Percentiles rank a stretch among this genome's conserved stretches.
phyloP scores from a whole-genome alignment of 2,113 vertebrate genomes.

The Salvelinus namaycush region DNA sequence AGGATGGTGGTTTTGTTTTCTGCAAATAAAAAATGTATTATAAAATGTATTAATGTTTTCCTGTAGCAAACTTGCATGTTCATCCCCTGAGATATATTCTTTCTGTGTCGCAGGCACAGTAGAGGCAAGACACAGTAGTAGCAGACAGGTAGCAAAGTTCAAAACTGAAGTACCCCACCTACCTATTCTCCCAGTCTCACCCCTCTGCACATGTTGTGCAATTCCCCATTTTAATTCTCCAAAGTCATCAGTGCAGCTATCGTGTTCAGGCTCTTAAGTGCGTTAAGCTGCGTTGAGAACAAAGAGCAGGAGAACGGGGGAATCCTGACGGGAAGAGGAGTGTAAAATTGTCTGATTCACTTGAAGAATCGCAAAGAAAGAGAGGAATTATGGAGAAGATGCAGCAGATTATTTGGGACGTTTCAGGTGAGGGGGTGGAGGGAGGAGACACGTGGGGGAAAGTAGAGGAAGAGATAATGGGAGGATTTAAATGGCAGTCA shows the following conservation, averaged over 20 bases:
- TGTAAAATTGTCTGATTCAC: conserved; percentile 64
- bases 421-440: conserved; percentile 17
- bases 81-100: no score
- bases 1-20: not conserved
- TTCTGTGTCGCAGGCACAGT: not conserved
- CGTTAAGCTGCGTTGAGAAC: conserved; percentile 50
- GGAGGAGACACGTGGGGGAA: not conserved
- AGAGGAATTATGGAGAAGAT: conserved; percentile 53
- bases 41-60: not conserved
- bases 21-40: not conserved
- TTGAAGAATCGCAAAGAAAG: conserved; percentile 56
- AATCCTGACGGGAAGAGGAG: conserved; percentile 45
- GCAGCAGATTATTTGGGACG: conserved; percentile 40
- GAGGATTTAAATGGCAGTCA: conserved; percentile 24
- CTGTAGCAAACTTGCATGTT: not conserved
- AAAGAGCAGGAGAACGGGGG: conserved; percentile 41
- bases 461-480: conserved; percentile 8
- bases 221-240: conserved; percentile 41
- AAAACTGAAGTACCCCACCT: not conserved
- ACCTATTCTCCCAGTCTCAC: not conserved
- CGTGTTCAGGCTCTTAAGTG: conserved; percentile 41
- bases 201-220: not conserved
- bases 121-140: not conserved
- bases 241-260: conserved; percentile 44
- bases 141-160: not conserved